Evolutionary conservation across 2,888 invertebrate species (phyloP).

Genomic region (Drosophila neonasuta): DNA sequence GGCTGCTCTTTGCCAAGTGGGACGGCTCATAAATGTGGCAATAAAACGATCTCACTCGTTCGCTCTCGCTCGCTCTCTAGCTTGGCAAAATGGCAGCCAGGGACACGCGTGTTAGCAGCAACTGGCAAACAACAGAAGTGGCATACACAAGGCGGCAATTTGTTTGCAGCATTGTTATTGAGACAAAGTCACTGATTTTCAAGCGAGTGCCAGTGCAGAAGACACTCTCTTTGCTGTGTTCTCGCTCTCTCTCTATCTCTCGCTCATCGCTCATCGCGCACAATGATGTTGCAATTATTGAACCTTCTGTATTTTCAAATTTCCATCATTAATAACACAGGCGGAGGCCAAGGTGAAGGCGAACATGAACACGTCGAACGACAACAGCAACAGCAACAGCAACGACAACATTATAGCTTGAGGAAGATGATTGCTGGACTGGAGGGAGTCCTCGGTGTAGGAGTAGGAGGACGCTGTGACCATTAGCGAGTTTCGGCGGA

Average conservation of each 20-base stretch:
- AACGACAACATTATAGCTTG: background rate
- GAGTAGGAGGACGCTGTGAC: constrained; percentile 67
- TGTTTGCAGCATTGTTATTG: constrained; percentile 64
- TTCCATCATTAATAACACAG: constrained; percentile 82
- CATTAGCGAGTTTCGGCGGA: constrained; percentile 81
- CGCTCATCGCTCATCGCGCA: constrained; percentile 68
- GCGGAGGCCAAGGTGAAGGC: constrained; percentile 80
- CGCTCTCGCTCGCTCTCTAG: constrained; percentile 16
- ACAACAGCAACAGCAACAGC: background rate
- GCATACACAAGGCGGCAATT: constrained; percentile 57
- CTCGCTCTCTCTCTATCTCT: constrained; percentile 1
- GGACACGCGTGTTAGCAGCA: constrained; percentile 54
- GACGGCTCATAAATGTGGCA: constrained; percentile 57
- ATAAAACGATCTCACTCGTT: constrained; percentile 52
- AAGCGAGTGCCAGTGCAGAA: constrained; percentile 30
- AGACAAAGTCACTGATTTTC: constrained; percentile 68
- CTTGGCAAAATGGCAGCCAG: constrained; percentile 55
- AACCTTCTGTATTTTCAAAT: constrained; percentile 83
- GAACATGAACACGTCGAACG: constrained; percentile 16
- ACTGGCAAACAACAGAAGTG: constrained; percentile 38
- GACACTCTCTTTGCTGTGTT: background rate
- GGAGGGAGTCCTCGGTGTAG: background rate
- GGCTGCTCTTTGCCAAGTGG: constrained; percentile 40
- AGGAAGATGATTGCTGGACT: constrained; percentile 1
- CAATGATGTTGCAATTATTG: constrained; percentile 82